Evolutionary conservation across 2,888 invertebrate genomes (phyloP), one percentile per base, ranked within the genome.

Genomic region (Tetrapedia diversipes): DNA sequence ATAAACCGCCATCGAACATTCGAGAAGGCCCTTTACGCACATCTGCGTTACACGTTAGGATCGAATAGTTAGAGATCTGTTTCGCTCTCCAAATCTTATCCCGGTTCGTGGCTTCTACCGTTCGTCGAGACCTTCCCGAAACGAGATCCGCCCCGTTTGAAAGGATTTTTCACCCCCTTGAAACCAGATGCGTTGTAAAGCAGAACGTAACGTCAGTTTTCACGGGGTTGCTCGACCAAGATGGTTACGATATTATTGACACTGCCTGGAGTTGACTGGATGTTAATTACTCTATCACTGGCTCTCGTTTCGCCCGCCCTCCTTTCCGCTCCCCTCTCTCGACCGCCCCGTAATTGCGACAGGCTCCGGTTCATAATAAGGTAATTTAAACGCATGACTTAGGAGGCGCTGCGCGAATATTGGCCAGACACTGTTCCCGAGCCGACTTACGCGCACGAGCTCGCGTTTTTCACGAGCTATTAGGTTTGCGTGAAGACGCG

Each of bases 301-400:
- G 71, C 53, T 61, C 74, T 63, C 71, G 76, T 56, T 61, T 53
- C 22, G 51, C 79, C 54, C 51, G 49, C n/a, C 29, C 37, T 22
- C 32, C 49, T 27, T 41, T 22, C 32, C 14, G 14, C 11, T 39
- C 22, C 43, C 54, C 51, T 61, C 72, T 63, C 67, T 67, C 34
- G 39, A 43, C 37, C 68, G 41, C 57, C 56, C 68, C 78, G 86
- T 88, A 90, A 90, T 90, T 90, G 90, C 89, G 90, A 90, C 89
- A 88, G 85, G 81, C 84, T n/a, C 77, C 77, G 79, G 72, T 85
- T 85, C 86, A 84, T 90, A 90, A 90, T 90, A 89, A 90, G 90
- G 90, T 89, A 87, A 90, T 91, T 91, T 91, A 90, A 90, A 90
- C 90, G 90, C 90, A 91, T 91, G 89, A 90, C 90, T 91, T 89